These are phyloP conservation scores for Coccyzus lansbergi DNA, from an alignment of 2,797 vertebrate species.

Conservation along the genomic window DNA sequence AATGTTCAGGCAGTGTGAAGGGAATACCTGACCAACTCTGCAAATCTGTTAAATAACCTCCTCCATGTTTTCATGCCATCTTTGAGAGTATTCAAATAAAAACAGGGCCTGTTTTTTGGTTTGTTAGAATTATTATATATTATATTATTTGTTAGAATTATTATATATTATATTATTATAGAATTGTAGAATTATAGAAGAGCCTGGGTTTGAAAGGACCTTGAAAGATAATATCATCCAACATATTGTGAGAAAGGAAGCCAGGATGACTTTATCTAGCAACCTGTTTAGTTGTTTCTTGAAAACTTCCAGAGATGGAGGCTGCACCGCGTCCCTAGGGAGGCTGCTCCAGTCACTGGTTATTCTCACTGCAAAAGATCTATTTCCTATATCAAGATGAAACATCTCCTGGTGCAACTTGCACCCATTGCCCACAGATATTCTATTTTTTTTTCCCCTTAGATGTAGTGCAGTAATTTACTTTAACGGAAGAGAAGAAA, in stretches of 20 bases:
- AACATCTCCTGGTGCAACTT: neutral
- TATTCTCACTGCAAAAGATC: neutral
- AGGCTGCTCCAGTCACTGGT: neutral
- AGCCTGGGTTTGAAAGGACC: neutral
- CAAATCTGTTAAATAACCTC: neutral
- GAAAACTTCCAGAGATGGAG: neutral
- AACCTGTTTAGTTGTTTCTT: neutral
- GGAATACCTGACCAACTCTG: accelerated
- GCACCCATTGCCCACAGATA: neutral
- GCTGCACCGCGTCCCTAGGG: neutral
- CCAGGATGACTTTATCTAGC: neutral
- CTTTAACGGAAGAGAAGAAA: neutral
- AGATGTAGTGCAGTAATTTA: neutral
- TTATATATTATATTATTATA: too few species aligned
- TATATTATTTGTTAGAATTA: too few species aligned
- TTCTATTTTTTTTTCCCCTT: too few species aligned
- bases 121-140: too few species aligned
- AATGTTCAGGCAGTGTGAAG: neutral
- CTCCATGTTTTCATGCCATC: neutral
- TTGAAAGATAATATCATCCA: neutral
- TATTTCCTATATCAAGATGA: neutral
- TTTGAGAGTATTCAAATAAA: neutral
- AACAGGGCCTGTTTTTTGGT: neutral
- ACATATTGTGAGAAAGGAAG: neutral
- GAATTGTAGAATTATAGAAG: neutral